A percentile compares a stretch with the other conserved stretches of the same genome.
phyloP scores from a whole-genome alignment of 2,888 invertebrate species.

The Stenoptilia bipunctidactyla region DNA sequence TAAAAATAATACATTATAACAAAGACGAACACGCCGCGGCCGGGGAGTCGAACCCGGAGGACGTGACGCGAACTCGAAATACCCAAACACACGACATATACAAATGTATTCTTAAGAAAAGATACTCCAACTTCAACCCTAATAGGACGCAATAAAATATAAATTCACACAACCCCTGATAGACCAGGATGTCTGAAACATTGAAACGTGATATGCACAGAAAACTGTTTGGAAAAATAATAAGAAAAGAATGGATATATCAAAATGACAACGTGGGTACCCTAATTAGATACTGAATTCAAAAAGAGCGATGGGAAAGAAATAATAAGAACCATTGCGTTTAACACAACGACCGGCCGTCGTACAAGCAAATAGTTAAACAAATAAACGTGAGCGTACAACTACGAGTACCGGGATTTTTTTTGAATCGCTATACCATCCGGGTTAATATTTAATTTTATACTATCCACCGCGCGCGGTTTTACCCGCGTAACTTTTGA shows the following conservation, averaged over 20 bases:
- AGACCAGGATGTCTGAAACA: slow-evolving; percentile 23
- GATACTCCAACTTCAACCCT: slow-evolving; percentile 9
- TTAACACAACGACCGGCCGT: too few species aligned
- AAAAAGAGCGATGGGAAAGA: too few species aligned
- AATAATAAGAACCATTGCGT: too few species aligned
- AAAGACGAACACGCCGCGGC: slow-evolving; percentile 39
- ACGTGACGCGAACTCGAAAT: slow-evolving; percentile 56
- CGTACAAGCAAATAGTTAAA: too few species aligned
- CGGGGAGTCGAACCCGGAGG: slow-evolving; percentile 39
- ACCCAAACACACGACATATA: slow-evolving; percentile 25
- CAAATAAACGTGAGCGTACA: too few species aligned
- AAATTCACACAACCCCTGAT: slow-evolving; percentile 4
- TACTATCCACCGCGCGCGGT: too few species aligned
- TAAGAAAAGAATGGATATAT: slow-evolving; percentile 9
- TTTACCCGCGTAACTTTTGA: too few species aligned
- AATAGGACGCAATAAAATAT: slow-evolving; percentile 17
- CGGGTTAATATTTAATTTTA: too few species aligned
- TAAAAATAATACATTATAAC: slow-evolving; percentile 41
- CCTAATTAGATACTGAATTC: too few species aligned
- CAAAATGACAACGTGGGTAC: background rate
- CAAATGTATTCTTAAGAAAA: slow-evolving; percentile 14
- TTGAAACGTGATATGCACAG: slow-evolving; percentile 45
- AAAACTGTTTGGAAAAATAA: slow-evolving; percentile 30
- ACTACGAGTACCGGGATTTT: too few species aligned
- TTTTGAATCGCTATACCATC: too few species aligned